These are phyloP conservation scores for Perccottus glenii DNA, from an alignment of 2,113 vertebrate genomes.

Conservation along the genomic window DNA sequence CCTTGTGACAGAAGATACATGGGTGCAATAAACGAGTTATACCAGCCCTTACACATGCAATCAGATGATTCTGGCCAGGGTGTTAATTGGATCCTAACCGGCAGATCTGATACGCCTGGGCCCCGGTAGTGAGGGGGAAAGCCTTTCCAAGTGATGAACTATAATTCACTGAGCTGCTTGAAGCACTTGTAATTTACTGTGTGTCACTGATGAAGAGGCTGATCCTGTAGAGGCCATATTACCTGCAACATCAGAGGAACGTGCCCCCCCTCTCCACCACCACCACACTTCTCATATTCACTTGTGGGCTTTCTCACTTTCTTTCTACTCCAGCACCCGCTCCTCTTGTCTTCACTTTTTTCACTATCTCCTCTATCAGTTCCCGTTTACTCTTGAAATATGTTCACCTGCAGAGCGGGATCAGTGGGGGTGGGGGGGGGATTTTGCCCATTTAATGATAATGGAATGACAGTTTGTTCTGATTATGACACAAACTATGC, in stretches of 20 bases:
- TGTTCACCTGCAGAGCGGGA: slow-evolving; percentile 56
- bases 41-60: slow-evolving; percentile 93
- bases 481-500: slow-evolving; percentile 64
- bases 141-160: slow-evolving; percentile 98
- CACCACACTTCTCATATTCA: slow-evolving; percentile 16
- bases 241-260: slow-evolving; percentile 92
- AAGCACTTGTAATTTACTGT: slow-evolving; percentile 99
- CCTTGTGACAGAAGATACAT: slow-evolving; percentile 98
- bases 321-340: slow-evolving; percentile 51
- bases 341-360: slow-evolving; percentile 47
- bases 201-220: slow-evolving; percentile 99
- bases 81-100: slow-evolving; percentile 99
- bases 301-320: slow-evolving; percentile 51
- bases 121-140: slow-evolving; percentile 86
- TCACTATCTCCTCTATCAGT: slow-evolving; percentile 30
- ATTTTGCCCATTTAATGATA: slow-evolving; percentile 56
- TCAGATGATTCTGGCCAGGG: slow-evolving; percentile 99
- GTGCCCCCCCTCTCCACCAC: slow-evolving; percentile 8
- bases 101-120: slow-evolving; percentile 97
- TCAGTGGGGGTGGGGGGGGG: slow-evolving; percentile 37
- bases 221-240: slow-evolving; percentile 98
- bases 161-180: slow-evolving; percentile 98
- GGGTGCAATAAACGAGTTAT: slow-evolving; percentile 97
- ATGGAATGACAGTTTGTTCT: slow-evolving; percentile 40
- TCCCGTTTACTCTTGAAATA: slow-evolving; percentile 48